Percentiles rank a stretch among this genome's conserved stretches.
phyloP scores from a whole-genome alignment of 1,140 invertebrate species.

The Trichoplusia ni region DNA sequence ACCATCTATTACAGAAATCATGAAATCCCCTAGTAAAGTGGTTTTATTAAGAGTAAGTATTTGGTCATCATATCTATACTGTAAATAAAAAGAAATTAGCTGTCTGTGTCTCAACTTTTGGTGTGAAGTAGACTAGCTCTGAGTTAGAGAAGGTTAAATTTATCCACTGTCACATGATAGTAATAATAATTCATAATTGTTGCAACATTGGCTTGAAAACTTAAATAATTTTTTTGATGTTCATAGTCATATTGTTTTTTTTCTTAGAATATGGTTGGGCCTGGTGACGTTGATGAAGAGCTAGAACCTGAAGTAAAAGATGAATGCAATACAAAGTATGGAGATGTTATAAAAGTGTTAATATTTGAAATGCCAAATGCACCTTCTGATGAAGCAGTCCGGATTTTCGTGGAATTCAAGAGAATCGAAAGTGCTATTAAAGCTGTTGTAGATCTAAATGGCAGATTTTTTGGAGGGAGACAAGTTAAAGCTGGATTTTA shows the following conservation, averaged over 20 bases:
- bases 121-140: no score
- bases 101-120: no score
- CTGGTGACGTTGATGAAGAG: constrained; percentile 98
- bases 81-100: no score
- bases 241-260: neutral
- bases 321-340: constrained; percentile 98
- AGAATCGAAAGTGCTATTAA: constrained; percentile 98
- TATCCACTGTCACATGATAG: no score
- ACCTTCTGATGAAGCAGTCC: constrained; percentile 94
- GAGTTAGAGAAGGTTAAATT: no score
- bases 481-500: constrained; percentile 98
- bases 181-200: no score
- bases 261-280: constrained; percentile 97
- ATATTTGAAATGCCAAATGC: constrained; percentile 94
- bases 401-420: constrained; percentile 99
- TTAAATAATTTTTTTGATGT: neutral
- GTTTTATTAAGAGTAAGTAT: constrained; percentile 87
- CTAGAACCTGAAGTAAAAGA: constrained; percentile 99
- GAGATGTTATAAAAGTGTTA: constrained; percentile 94
- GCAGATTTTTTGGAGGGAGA: constrained; percentile 96
- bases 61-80: no score
- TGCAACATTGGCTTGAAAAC: no score
- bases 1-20: constrained; percentile 95
- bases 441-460: constrained; percentile 98
- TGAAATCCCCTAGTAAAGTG: constrained; percentile 98